phyloP scores from a whole-genome alignment of 2,888 invertebrate genomes.

The Heliconius charithonia region DNA sequence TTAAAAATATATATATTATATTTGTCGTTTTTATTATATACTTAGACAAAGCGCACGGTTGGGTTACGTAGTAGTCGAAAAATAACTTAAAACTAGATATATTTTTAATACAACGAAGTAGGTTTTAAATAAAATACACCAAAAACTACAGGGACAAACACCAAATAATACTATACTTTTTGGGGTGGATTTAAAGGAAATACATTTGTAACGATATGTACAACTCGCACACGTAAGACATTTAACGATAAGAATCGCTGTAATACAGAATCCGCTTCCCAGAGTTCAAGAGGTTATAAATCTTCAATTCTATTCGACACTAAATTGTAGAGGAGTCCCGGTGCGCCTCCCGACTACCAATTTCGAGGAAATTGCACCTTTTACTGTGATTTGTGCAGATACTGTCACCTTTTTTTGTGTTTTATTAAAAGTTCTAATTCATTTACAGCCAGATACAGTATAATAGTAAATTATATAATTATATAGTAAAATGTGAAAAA shows the following conservation, averaged over 20 bases:
- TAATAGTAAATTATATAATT: background rate
- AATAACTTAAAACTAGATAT: background rate
- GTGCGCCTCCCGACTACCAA: constrained; percentile 25
- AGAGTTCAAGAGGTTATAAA: constrained; percentile 18
- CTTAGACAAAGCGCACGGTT: background rate
- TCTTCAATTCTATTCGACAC: constrained; percentile 15
- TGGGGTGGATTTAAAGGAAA: background rate
- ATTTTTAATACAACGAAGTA: too few species aligned
- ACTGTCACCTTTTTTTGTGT: background rate
- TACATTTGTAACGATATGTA: background rate
- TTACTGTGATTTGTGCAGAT: constrained; percentile 23
- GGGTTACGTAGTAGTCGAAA: background rate
- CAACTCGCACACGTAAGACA: constrained; percentile 5
- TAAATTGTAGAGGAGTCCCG: constrained; percentile 23
- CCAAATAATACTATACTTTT: background rate
- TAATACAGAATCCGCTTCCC: constrained; percentile 1
- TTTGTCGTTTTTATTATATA: too few species aligned
- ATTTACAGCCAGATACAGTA: background rate
- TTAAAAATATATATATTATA: too few species aligned
- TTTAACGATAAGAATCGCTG: background rate
- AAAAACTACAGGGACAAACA: background rate
- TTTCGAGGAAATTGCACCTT: constrained; percentile 22
- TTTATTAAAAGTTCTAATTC: background rate
- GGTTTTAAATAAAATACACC: background rate
- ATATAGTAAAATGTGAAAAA: background rate